These are phyloP conservation scores for Odontamblyopus lacepedii DNA, from an alignment of 2,797 vertebrate genomes.

Conservation along the genomic window DNA sequence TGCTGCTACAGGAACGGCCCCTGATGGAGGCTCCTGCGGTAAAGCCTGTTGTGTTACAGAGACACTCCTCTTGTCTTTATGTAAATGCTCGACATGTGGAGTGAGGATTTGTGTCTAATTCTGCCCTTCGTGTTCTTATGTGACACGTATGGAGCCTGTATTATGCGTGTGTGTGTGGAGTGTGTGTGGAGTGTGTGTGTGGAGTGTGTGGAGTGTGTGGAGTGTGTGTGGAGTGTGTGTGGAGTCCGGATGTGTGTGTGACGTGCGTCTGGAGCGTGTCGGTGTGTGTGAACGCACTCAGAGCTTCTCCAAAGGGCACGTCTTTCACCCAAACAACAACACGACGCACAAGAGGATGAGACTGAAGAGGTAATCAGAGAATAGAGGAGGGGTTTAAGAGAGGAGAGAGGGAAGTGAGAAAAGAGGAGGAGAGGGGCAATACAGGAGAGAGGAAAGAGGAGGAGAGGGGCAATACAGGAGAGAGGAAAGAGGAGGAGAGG, in stretches of 20 bases:
- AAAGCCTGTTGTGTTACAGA: neutral
- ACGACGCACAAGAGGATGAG: neutral
- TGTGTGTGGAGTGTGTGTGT: too few relatives aligned
- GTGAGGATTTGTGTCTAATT: constrained; percentile 23
- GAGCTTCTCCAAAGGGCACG: constrained; percentile 51
- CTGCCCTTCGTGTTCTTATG: neutral
- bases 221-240: too few relatives aligned
- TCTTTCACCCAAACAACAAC: constrained; percentile 31
- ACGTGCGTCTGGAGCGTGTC: neutral
- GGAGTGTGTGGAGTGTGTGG: too few relatives aligned
- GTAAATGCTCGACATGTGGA: constrained; percentile 3
- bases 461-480: neutral
- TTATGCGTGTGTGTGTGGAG: neutral
- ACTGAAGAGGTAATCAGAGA: neutral
- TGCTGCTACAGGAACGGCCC: too few relatives aligned
- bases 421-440: neutral
- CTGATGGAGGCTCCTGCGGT: neutral
- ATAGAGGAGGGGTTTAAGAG: neutral
- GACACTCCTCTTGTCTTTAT: neutral
- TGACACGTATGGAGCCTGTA: too few relatives aligned
- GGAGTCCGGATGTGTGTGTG: too few relatives aligned
- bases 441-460: neutral
- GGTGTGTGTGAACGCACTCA: neutral
- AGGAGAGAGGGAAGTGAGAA: neutral
- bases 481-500: neutral